A percentile compares a stretch with the other conserved stretches of the same genome.
These are phyloP conservation scores for Diabrotica virgifera DNA, from an alignment of 1,140 invertebrate species.

Conservation along the genomic window DNA sequence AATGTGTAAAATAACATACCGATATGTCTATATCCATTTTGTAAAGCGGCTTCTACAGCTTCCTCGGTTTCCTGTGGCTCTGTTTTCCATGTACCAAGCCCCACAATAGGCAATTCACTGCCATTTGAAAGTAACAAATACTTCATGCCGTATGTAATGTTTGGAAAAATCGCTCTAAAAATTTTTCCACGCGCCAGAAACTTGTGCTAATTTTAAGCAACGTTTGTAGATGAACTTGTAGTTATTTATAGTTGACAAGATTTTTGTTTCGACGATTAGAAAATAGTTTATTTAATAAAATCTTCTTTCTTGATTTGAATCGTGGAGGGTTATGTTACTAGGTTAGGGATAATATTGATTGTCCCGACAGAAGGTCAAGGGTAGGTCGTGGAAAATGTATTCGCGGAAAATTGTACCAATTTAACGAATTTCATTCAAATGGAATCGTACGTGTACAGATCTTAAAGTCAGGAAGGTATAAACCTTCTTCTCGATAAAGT, in stretches of 20 bases:
- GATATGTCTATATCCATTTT: conserved; percentile 62
- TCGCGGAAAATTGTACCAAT: too few relatives aligned
- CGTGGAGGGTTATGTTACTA: neutral
- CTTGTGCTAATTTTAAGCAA: neutral
- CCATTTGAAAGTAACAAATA: conserved; percentile 29
- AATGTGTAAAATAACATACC: conserved; percentile 27
- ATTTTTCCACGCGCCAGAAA: neutral
- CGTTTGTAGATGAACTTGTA: conserved; percentile 19
- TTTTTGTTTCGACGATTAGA: conserved; percentile 2
- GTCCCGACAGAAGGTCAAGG: neutral
- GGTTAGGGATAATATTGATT: neutral
- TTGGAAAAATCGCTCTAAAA: neutral
- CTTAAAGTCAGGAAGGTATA: too few relatives aligned
- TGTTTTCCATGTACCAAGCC: conserved; percentile 63
- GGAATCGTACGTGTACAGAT: too few relatives aligned
- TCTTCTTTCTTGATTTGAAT: neutral
- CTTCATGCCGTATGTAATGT: conserved; percentile 28
- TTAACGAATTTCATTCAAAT: too few relatives aligned
- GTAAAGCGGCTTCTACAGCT: conserved; percentile 54
- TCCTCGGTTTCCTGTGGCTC: conserved; percentile 55
- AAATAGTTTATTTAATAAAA: conserved; percentile 6
- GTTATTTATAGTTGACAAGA: conserved; percentile 25
- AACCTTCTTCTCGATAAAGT: too few relatives aligned
- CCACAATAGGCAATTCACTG: conserved; percentile 57
- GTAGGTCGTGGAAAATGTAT: neutral